Percentiles rank a stretch among this genome's conserved stretches.
Evolutionary conservation across 37 sponge, comb jelly and placozoan genomes (phyloP).

Genomic region (Theonella swinhoei): DNA sequence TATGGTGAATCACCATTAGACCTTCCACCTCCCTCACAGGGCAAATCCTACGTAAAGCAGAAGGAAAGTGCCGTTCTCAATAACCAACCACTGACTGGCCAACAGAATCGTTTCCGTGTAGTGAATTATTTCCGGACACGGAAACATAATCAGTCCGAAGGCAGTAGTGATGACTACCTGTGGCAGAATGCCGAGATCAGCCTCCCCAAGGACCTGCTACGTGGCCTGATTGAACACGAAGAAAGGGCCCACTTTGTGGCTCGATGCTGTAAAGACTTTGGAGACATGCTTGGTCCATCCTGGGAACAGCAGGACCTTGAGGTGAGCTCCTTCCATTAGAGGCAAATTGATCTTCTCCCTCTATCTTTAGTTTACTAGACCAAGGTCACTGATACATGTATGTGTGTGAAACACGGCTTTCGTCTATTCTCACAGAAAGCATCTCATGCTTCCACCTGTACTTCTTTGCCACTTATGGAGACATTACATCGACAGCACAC

Average conservation of each 20-base stretch:
- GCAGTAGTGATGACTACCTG: not conserved
- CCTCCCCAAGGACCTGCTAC: conserved; percentile 54
- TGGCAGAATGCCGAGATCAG: conserved; percentile 39
- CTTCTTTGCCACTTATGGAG: conserved; percentile 8
- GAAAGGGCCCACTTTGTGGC: conserved; percentile 54
- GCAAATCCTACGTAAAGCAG: not conserved
- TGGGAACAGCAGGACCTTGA: not conserved
- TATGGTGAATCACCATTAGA: conserved; percentile 9
- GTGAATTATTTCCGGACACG: not conserved
- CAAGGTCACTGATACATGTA: not conserved
- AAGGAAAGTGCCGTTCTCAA: not conserved
- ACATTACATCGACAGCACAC: conserved; percentile 19
- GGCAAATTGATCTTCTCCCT: not conserved
- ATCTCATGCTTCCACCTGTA: too few species aligned
- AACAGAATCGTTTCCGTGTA: not conserved
- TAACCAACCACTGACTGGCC: not conserved
- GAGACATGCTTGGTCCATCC: not conserved
- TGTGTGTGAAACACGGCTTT: not conserved
- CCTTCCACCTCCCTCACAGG: not conserved
- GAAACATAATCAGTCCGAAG: not conserved
- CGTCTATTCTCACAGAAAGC: not conserved
- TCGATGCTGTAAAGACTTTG: conserved; percentile 53
- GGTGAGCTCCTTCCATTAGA: not conserved
- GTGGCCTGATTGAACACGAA: conserved; percentile 32
- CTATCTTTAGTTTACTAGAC: too few species aligned